A percentile compares a stretch with the other conserved stretches of the same genome.
phyloP scores from a whole-genome alignment of 23 tunicate species.

The Phallusia fumigata region DNA sequence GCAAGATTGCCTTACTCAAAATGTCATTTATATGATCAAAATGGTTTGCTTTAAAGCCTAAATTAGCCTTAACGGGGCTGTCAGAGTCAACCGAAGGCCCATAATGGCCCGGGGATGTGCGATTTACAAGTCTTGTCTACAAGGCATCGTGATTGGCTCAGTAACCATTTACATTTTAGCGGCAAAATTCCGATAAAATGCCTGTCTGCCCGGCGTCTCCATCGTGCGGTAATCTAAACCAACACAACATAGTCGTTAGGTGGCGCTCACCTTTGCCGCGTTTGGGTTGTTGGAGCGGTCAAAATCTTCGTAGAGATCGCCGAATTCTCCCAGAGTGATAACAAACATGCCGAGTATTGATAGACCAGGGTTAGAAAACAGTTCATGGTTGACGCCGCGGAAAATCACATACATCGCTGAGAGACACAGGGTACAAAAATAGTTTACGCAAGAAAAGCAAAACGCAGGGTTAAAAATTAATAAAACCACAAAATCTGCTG shows the following conservation, averaged over 20 bases:
- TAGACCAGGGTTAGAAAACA: conserved; percentile 56
- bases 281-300: conserved; percentile 54
- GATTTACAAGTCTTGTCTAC: no score
- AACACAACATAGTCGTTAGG: background rate
- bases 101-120: no score
- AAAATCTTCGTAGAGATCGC: conserved; percentile 73
- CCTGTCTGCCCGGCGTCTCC: background rate
- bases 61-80: no score
- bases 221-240: background rate
- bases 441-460: background rate
- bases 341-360: conserved; percentile 84
- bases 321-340: conserved; percentile 84
- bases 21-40: no score
- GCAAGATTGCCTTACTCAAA: no score
- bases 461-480: no score
- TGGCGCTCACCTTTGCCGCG: conserved; percentile 67
- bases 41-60: no score
- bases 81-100: no score
- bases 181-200: no score
- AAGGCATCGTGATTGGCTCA: no score
- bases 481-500: background rate
- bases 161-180: no score
- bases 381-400: conserved; percentile 50
- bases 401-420: conserved; percentile 90
- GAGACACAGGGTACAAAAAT: background rate